A percentile compares a stretch with the other conserved stretches of the same genome.
Evolutionary conservation across 2,797 vertebrate genomes (phyloP).

Genomic region (Pantherophis vulpinus): DNA sequence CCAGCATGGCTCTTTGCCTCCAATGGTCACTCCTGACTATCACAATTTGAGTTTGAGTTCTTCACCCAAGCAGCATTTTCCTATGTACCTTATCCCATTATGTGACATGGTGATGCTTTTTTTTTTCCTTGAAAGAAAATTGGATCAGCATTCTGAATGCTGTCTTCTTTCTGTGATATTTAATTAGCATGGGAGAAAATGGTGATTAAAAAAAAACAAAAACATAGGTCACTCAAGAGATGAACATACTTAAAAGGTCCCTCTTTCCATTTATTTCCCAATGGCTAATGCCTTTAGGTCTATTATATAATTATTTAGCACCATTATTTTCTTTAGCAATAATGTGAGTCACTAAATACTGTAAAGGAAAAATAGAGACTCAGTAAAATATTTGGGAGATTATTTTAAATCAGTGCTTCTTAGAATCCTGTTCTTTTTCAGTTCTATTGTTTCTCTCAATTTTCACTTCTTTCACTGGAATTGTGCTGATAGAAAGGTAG

Average conservation of each 20-base stretch:
- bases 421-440: neutral
- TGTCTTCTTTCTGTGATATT: neutral
- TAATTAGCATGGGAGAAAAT: conserved; percentile 16
- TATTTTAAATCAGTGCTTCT: neutral
- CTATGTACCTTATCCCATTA: neutral
- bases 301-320: neutral
- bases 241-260: conserved; percentile 4
- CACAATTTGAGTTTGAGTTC: neutral
- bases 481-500: neutral
- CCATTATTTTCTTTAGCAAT: neutral
- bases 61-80: neutral
- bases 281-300: neutral
- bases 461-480: neutral
- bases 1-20: neutral
- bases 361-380: neutral
- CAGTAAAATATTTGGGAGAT: neutral
- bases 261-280: neutral
- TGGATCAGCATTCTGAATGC: neutral
- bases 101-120: neutral
- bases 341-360: neutral
- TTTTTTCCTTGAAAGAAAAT: conserved; percentile 2
- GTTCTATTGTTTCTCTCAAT: too few relatives aligned
- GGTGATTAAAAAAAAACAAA: neutral
- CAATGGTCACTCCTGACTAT: neutral
- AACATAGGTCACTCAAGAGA: neutral